Evolutionary conservation across 1,140 invertebrate species (phyloP), one percentile per base, ranked within the genome.

Genomic region (Leptopilina clavipes): DNA sequence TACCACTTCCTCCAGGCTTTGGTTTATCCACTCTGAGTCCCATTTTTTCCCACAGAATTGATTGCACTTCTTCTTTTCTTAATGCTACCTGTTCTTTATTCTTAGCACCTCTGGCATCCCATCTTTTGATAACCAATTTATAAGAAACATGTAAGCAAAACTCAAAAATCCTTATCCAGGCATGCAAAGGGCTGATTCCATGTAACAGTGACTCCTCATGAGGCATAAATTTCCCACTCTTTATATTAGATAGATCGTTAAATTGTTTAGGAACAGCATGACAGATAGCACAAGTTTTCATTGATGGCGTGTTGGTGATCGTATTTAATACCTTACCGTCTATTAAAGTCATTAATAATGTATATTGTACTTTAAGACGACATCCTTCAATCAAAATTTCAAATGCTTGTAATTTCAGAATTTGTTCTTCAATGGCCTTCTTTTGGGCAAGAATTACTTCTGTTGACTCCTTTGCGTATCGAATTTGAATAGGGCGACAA

Each of bases 161-260:
- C 17, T 52, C 48, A 8, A 52, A 52, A 17, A 52, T 52, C 17
- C 48, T 52, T 52, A 52, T 52, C 48, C 48, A 52, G n/a, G 48
- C 48, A 17, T 52, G 48, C n/a, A 52, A 52, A 17, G 48, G 48
- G 48, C 48, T 52, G 48, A 52, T 52, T 17, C 48, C 48, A 17
- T 52, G 48, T 17, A 52, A 17, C 1, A 52, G 48, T 52, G 48
- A 52, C 3, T 52, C 6, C 3, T 3, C n/a, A 52, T n/a, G 3
- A 17, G 48, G 48, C 12, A 52, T 17, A 52, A 52, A 52, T 17
- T 5, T 17, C 3, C 0, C 48, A n/a, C 14, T 52, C 3, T 52
- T 52, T 17, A 17, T 52, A 52, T 52, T 52, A 52, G 48, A 52
- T 31, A 31, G 25, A 31, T 31, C 25, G 25, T 31, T 31, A 31